Conservation (phyloP, 1,140 invertebrate genomes). For the Philaenus spumarius region DNA sequence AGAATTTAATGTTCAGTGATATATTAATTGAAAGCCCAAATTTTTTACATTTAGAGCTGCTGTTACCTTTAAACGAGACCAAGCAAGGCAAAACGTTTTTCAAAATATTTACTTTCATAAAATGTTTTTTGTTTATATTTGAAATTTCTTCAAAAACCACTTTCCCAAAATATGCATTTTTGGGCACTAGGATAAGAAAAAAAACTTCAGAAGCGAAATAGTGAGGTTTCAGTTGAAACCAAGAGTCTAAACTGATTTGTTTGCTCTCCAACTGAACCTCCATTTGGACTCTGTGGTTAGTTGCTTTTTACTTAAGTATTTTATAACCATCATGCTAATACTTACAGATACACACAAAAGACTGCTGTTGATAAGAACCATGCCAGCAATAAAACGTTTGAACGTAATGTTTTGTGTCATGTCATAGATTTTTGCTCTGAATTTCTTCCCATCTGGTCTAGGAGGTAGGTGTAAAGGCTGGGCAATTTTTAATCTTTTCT, state of each 20-base stretch:
- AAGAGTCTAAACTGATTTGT: too few species aligned
- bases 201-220: not conserved
- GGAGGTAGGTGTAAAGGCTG: constrained; percentile 97
- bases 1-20: too few species aligned
- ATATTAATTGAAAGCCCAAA: too few species aligned
- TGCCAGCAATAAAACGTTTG: constrained; percentile 87
- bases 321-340: constrained; percentile 21
- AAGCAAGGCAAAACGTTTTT: too few species aligned
- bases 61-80: too few species aligned
- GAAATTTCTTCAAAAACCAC: too few species aligned
- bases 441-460: constrained; percentile 82
- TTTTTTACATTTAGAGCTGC: too few species aligned
- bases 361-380: constrained; percentile 87
- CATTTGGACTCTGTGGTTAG: too few species aligned
- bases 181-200: not conserved
- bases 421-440: constrained; percentile 94
- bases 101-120: too few species aligned
- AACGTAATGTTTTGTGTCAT: constrained; percentile 96
- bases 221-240: too few species aligned
- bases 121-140: too few species aligned
- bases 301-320: not conserved
- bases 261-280: too few species aligned
- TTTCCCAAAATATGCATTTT: not conserved
- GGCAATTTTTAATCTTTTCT: constrained; percentile 98
- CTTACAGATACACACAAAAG: constrained; percentile 88